phyloP scores from a whole-genome alignment of 2,797 vertebrate species.

The Perdix hodgsoniae region DNA sequence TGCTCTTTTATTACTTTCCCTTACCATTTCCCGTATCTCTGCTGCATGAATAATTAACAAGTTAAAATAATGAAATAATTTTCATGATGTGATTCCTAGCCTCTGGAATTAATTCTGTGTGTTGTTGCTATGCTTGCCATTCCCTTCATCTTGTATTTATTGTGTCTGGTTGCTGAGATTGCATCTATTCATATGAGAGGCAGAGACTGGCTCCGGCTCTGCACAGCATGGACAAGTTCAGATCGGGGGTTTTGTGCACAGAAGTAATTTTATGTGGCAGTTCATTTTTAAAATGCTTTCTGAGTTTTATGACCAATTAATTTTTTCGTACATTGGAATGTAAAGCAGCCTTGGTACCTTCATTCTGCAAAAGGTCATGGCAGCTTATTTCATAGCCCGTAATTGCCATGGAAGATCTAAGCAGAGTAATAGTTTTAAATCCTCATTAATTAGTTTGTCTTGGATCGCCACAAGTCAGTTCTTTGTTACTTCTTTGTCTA shows the following conservation, averaged over 20 bases:
- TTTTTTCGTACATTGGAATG: neutral
- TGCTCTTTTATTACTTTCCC: constrained; percentile 9
- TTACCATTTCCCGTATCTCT: neutral
- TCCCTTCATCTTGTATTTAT: constrained; percentile 65
- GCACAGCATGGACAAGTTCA: neutral
- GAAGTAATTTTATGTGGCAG: neutral
- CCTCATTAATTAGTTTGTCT: constrained; percentile 20
- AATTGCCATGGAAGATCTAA: neutral
- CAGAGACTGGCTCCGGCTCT: constrained; percentile 16
- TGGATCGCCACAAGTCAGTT: constrained; percentile 8
- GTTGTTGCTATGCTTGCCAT: constrained; percentile 60
- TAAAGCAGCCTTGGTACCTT: neutral
- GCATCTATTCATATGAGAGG: constrained; percentile 59
- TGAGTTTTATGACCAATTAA: constrained; percentile 55
- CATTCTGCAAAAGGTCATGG: constrained; percentile 21
- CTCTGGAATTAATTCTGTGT: constrained; percentile 66
- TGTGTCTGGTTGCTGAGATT: constrained; percentile 67
- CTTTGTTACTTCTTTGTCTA: neutral
- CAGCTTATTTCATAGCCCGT: constrained; percentile 1
- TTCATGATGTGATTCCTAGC: constrained; percentile 54
- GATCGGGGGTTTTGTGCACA: constrained; percentile 14
- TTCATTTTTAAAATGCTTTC: constrained; percentile 32
- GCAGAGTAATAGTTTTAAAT: constrained; percentile 21
- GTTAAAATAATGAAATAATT: constrained; percentile 62
- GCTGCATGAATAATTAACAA: constrained; percentile 55